These are phyloP conservation scores for Parambassis ranga DNA, from an alignment of 2,797 vertebrate species.

Conservation along the genomic window DNA sequence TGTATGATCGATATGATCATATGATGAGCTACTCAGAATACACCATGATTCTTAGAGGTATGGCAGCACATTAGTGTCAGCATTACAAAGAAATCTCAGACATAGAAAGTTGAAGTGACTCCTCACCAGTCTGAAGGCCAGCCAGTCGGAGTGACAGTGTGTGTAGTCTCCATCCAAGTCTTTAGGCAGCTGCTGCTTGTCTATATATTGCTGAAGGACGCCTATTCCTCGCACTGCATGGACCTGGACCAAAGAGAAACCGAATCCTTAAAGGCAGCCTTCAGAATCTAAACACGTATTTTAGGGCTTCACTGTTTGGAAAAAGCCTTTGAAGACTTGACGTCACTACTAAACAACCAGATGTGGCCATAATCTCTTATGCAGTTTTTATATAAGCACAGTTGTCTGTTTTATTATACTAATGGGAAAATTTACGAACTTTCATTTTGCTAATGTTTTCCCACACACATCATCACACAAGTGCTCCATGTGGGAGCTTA, in stretches of 20 bases:
- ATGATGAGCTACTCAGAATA: no score
- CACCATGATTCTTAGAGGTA: no score
- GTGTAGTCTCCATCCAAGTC: conserved; percentile 80
- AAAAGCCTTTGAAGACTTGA: no score
- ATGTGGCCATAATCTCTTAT: no score
- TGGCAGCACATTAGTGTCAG: no score
- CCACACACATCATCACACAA: background rate
- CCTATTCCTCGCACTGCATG: conserved; percentile 73
- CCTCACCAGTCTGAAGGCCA: conserved; percentile 81
- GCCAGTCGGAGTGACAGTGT: conserved; percentile 81
- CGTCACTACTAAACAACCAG: no score
- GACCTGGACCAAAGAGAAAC: conserved; percentile 49
- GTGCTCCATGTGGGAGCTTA: background rate
- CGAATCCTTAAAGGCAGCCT: no score
- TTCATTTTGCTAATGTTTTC: background rate
- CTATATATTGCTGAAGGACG: conserved; percentile 80
- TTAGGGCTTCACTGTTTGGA: no score
- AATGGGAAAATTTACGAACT: background rate
- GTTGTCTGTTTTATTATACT: background rate
- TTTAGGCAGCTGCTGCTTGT: conserved; percentile 78
- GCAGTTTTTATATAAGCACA: conserved; percentile 10
- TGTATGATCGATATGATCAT: no score
- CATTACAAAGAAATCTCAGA: no score
- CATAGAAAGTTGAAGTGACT: no score
- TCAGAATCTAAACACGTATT: no score